Base-by-base conservation (phyloP, 2,113 vertebrate genomes). In the Gallinago media region DNA sequence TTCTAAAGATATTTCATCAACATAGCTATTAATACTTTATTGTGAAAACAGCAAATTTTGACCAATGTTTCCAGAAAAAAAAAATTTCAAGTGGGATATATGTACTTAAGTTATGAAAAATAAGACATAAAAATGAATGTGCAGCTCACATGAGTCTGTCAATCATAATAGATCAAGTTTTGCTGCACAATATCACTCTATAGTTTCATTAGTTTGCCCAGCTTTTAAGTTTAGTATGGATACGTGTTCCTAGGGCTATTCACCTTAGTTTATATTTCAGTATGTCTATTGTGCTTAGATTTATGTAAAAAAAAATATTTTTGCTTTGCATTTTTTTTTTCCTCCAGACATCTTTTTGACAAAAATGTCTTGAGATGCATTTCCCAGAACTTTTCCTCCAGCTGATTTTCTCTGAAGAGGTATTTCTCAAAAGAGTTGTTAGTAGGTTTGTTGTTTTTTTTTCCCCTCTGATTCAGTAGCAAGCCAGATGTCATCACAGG, bases 71-170 rank as follows among this genome's bases (percentile, higher is more conserved):
- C 19, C 29, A 75, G 47, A 55, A 82, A 87, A 50, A 2, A 50
- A 2, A 82, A 61, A 62, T 81, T 78, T 92, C 15, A 44, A 29
- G 15, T 29, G 8, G 27, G 31, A 88, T 85, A 70, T 79, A 47
- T 15, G 1, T 21, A 11, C 1, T 2, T 49, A 68, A 73, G 38
- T 40, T 16, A 70, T n/a, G 2, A 74, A 93, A 87, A 93, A 14
- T 27, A 40, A 74, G 92, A 49, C 14, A 27, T 36, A 63, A 68
- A 59, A 66, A 25, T 85, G 6, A 63, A 66, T 36, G 4, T 26
- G 4, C 19, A 77, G 8, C 14, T 70, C 15, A 38, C 4, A 34
- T 19, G 18, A 49, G 5, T 3, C 4, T 2, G 8, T 2, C 40
- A 44, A 12, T 42, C 3, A 2, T 11, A 92, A 68, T 4, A 38